Evolutionary conservation across 2,797 vertebrate genomes (phyloP).

Genomic region (Lepilemur septentrionalis): DNA sequence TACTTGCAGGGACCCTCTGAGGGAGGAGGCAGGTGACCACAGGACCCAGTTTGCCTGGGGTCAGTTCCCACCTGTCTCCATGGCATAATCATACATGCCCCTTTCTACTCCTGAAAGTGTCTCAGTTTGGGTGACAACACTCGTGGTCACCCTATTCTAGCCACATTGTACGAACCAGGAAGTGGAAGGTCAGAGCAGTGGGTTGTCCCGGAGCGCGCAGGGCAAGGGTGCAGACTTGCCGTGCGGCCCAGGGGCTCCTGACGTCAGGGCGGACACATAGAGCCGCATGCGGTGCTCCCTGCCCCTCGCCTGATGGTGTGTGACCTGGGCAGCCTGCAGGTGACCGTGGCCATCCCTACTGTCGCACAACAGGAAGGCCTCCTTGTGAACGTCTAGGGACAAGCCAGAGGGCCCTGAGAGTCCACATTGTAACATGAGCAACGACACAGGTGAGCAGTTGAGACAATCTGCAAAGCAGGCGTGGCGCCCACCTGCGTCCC

Average conservation of each 20-base stretch:
- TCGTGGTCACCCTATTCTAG: neutral
- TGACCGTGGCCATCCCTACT: no score
- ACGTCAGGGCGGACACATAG: accelerated
- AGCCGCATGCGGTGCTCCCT: accelerated
- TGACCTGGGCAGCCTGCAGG: accelerated
- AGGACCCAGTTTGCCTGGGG: neutral
- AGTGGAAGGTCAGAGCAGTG: accelerated
- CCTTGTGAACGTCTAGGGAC: no score
- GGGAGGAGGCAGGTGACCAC: neutral
- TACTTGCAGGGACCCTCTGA: neutral
- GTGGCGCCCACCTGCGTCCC: neutral
- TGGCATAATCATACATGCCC: neutral
- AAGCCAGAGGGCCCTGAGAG: neutral
- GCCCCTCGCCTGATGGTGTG: accelerated
- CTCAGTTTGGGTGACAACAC: neutral
- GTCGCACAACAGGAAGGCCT: no score
- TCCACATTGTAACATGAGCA: neutral
- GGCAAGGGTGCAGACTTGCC: neutral
- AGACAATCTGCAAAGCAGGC: accelerated
- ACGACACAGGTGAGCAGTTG: no score
- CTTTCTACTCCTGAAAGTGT: no score
- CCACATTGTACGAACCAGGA: neutral
- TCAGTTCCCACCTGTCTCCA: neutral
- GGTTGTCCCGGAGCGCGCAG: accelerated
- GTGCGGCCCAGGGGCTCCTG: no score